Percentiles rank a stretch among this genome's conserved stretches.
Conservation (phyloP, 2,888 invertebrate genomes). For the Drosophila merina region DNA sequence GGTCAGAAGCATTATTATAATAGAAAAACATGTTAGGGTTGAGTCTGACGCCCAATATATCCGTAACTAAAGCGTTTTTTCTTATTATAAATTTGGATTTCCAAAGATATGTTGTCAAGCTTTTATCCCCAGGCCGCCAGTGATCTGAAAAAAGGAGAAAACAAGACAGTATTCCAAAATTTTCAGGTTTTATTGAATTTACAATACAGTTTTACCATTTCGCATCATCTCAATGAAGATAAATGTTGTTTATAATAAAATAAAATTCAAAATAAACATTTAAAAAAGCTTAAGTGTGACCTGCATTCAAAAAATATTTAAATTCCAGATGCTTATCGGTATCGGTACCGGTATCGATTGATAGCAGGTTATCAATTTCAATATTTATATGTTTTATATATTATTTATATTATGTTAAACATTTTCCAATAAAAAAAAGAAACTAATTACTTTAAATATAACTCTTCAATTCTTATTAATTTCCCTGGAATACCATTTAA, state of each 20-base stretch:
- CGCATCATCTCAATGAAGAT: not conserved
- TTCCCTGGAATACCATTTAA: no score
- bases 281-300: not conserved
- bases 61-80: not conserved
- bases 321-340: not conserved
- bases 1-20: not conserved
- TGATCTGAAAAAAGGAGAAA: not conserved
- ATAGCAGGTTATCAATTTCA: not conserved
- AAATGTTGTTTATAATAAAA: not conserved
- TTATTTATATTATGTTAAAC: not conserved
- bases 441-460: not conserved
- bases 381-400: not conserved
- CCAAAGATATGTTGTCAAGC: not conserved
- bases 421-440: not conserved
- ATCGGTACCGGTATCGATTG: not conserved
- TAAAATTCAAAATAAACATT: not conserved
- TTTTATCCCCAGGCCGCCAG: not conserved
- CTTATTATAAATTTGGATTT: not conserved
- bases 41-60: not conserved
- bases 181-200: not conserved
- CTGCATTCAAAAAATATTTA: not conserved
- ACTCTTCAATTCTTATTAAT: no score
- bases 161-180: not conserved
- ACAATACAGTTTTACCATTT: not conserved
- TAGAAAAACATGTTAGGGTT: no score